phyloP scores from a whole-genome alignment of 2,797 vertebrate species.

The Bufotes viridis region DNA sequence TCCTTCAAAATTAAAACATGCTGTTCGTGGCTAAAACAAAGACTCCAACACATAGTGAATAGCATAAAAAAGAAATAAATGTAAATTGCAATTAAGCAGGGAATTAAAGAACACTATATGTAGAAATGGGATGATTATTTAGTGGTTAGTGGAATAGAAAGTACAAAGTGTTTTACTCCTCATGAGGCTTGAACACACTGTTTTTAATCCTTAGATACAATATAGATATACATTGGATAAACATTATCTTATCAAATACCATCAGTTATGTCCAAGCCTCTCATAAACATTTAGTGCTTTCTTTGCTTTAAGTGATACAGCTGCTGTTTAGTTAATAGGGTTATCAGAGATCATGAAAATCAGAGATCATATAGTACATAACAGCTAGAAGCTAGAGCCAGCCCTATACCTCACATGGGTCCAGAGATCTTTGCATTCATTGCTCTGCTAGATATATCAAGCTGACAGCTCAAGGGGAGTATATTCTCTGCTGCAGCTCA shows the following conservation, averaged over 20 bases:
- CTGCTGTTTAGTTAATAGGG: background rate
- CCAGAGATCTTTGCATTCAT: too few relatives aligned
- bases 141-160: background rate
- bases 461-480: too few relatives aligned
- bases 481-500: too few relatives aligned
- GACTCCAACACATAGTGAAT: background rate
- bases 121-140: background rate
- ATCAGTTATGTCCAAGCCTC: background rate
- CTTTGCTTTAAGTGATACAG: background rate
- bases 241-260: background rate
- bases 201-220: constrained; percentile 1
- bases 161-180: background rate
- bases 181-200: background rate
- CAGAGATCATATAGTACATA: background rate
- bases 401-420: too few relatives aligned
- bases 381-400: too few relatives aligned
- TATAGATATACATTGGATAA: background rate
- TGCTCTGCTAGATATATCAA: too few relatives aligned
- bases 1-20: constrained; percentile 17
- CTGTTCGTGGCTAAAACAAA: constrained; percentile 20
- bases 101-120: background rate
- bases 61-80: constrained; percentile 4
- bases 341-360: too few relatives aligned
- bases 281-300: background rate
- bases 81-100: background rate